Evolutionary conservation across 1,140 invertebrate species (phyloP).

Genomic region (Capitella teleta): DNA sequence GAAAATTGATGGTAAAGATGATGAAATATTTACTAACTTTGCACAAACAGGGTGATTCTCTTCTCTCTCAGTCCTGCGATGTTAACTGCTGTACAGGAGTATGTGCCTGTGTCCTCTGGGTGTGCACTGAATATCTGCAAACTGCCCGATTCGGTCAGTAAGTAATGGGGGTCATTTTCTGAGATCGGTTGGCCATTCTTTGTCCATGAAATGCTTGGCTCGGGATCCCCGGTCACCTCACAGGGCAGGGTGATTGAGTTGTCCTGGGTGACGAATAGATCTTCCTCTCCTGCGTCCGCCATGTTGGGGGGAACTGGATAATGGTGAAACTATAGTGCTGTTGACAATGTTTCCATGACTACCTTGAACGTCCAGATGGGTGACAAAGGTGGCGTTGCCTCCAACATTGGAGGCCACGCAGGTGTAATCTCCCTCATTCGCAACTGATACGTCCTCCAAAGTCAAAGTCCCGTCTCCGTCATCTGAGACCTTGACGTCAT

Average conservation of each 20-base stretch:
- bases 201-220: slow-evolving; percentile 30
- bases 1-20: neutral
- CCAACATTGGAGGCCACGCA: slow-evolving; percentile 43
- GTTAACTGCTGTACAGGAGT: slow-evolving; percentile 37
- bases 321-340: no score
- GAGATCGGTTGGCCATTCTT: slow-evolving; percentile 36
- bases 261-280: slow-evolving; percentile 22
- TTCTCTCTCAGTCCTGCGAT: slow-evolving; percentile 27
- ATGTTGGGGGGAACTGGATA: slow-evolving; percentile 38
- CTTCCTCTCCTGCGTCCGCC: slow-evolving; percentile 16
- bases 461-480: slow-evolving; percentile 17
- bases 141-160: slow-evolving; percentile 34
- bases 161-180: slow-evolving; percentile 32
- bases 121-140: slow-evolving; percentile 40
- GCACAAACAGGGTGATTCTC: slow-evolving; percentile 20
- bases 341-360: no score
- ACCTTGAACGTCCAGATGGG: slow-evolving; percentile 42
- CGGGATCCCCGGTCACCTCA: slow-evolving; percentile 37
- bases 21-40: slow-evolving; percentile 16
- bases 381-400: slow-evolving; percentile 39
- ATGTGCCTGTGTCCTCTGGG: slow-evolving; percentile 33
- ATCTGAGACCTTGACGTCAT: slow-evolving; percentile 13
- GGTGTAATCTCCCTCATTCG: slow-evolving; percentile 40
- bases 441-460: slow-evolving; percentile 23
- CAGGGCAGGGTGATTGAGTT: slow-evolving; percentile 35